These are phyloP conservation scores for Drosophila limbata DNA, from an alignment of 2,888 invertebrate genomes.

Conservation along the genomic window DNA sequence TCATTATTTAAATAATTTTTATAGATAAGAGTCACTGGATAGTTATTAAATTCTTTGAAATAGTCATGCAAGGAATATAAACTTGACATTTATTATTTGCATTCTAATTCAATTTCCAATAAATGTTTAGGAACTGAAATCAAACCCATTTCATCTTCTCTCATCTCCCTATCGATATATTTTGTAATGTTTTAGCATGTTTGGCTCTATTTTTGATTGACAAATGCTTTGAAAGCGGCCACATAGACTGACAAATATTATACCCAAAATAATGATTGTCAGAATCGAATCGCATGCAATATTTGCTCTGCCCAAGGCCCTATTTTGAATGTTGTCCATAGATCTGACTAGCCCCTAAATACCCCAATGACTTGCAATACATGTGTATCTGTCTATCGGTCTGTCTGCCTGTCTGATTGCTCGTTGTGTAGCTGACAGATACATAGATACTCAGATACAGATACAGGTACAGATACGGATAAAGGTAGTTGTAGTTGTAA, in stretches of 20 bases:
- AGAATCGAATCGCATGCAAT: conserved; percentile 61
- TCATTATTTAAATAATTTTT: too few relatives aligned
- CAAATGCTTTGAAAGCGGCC: conserved; percentile 50
- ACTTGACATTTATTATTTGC: not conserved
- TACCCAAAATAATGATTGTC: conserved; percentile 63
- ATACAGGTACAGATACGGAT: conserved; percentile 9
- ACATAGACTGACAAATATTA: conserved; percentile 50
- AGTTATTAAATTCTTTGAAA: not conserved
- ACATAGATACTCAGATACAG: conserved; percentile 21
- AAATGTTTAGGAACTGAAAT: not conserved
- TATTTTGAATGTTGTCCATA: conserved; percentile 6
- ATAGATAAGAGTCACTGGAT: too few relatives aligned
- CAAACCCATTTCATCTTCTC: not conserved
- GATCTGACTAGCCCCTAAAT: conserved; percentile 54
- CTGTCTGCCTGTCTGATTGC: conserved; percentile 8
- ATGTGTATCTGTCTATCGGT: conserved; percentile 49
- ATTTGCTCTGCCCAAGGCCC: conserved; percentile 13
- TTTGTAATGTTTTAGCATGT: conserved; percentile 28
- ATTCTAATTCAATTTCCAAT: not conserved
- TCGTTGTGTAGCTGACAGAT: conserved; percentile 49
- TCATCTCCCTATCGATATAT: not conserved
- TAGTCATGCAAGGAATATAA: not conserved
- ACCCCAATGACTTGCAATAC: conserved; percentile 65
- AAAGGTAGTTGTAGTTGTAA: conserved; percentile 11
- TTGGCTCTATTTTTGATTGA: conserved; percentile 54